Base-by-base conservation (phyloP, 2,113 vertebrate species). In the Coptodon bakossiorum region DNA sequence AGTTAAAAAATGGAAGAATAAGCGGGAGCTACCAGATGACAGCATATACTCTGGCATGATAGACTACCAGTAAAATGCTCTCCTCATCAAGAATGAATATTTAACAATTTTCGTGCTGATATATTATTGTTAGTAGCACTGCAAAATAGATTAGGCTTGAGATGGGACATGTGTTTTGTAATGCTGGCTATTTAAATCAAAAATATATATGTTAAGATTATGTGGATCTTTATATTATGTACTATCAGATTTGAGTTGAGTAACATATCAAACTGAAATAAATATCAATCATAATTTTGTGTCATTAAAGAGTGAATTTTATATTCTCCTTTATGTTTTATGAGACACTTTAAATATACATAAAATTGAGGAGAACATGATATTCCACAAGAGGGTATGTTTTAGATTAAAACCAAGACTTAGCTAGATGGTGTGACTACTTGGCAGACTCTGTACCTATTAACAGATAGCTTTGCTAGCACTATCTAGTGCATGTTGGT, bases 31-130 rank as follows among this genome's bases (percentile, higher is more conserved):
- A 9, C 12, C 11, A 9, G 38, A 82, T 10, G 53, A 89, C 1
- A 84, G 84, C 27, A 24, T 85, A 3, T 93, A 93, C 54, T 45
- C 93, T 9, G 12, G 7, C 38, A 84, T 52, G 13, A 86, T 43
- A 54, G 53, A 85, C 9, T 43, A 5, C 34, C 22, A 45, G 40
- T 73, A 45, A 7, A 10, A 73, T 6, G 68, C 9, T 73, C 40
- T 27, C 22, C 40, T 45, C 13, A 73, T 0, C 16, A 50, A n/a
- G 71, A 29, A 1, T 1, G 43, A 76, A 76, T 19, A 19, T 76
- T 29, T 5, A 48, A 76, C 24, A 50, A 0, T n/a, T 66, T 66
- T 12, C 0, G 0, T 66, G 31, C 61, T 36, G 4, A 66, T 38
- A 38, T 66, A 12, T 38, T 36, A 24, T 52, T 50, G 56, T 22